phyloP scores from a whole-genome alignment of 2,113 vertebrate species.

The Psittacula cyanocephala region DNA sequence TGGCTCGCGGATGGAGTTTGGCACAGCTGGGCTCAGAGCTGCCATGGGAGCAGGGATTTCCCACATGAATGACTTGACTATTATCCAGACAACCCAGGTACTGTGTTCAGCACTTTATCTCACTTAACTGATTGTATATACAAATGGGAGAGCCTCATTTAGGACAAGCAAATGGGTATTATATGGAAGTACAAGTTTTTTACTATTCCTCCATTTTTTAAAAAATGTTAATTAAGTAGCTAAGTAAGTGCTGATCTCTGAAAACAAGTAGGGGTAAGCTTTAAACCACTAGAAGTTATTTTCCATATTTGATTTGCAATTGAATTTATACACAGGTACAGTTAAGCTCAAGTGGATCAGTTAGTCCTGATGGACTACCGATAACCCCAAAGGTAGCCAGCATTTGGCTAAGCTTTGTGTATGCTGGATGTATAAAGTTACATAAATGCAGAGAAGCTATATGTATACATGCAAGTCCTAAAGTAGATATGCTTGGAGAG shows the following conservation, averaged over 20 bases:
- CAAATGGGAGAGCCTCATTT: neutral
- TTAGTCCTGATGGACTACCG: neutral
- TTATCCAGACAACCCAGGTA: conserved; percentile 96
- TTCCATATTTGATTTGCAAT: neutral
- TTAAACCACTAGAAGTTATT: neutral
- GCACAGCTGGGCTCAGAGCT: conserved; percentile 92
- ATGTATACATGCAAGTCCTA: neutral
- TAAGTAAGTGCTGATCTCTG: neutral
- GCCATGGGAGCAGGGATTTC: conserved; percentile 92
- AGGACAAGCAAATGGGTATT: neutral
- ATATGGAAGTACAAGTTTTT: neutral
- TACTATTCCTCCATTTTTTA: neutral
- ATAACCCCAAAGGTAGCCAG: neutral
- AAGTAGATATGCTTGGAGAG: neutral
- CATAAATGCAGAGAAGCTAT: neutral
- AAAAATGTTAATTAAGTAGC: neutral
- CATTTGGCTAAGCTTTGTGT: neutral
- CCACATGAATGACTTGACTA: conserved; percentile 93
- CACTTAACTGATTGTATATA: neutral
- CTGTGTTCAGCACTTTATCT: neutral
- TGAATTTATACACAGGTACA: neutral
- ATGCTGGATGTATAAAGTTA: neutral
- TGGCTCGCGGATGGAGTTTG: conserved; percentile 92
- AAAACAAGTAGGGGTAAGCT: neutral
- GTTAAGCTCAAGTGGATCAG: neutral